phyloP scores from a whole-genome alignment of 2,888 invertebrate species.

The Polyploca ridens region DNA sequence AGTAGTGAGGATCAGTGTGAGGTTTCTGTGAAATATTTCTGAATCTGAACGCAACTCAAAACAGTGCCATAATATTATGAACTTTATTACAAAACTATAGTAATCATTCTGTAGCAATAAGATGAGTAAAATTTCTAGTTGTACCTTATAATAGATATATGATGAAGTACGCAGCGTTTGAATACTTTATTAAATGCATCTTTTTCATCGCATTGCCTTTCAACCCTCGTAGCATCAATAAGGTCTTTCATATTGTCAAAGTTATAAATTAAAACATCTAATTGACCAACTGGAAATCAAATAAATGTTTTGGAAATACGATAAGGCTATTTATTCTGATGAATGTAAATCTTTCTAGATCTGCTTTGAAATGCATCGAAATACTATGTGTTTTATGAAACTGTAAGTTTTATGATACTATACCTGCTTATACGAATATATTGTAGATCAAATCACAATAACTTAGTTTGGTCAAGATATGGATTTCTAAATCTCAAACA shows the following conservation, averaged over 20 bases:
- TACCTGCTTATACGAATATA: too few relatives aligned
- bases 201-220: constrained; percentile 47
- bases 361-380: too few relatives aligned
- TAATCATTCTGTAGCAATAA: neutral
- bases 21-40: constrained; percentile 4
- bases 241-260: constrained; percentile 60
- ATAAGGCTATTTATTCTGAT: constrained; percentile 5
- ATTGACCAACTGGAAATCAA: constrained; percentile 58
- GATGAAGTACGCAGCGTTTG: constrained; percentile 47
- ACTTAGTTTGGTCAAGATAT: too few relatives aligned
- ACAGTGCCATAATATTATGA: too few relatives aligned
- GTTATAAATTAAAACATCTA: constrained; percentile 63
- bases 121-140: neutral
- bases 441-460: too few relatives aligned
- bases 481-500: too few relatives aligned
- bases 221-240: constrained; percentile 41
- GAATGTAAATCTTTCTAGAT: too few relatives aligned
- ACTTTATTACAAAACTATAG: too few relatives aligned
- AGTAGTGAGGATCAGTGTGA: too few relatives aligned
- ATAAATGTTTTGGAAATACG: constrained; percentile 28
- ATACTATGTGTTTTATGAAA: too few relatives aligned
- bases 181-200: constrained; percentile 55
- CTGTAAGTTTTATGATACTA: too few relatives aligned
- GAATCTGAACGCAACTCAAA: too few relatives aligned
- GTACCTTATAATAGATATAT: constrained; percentile 53